phyloP scores from a whole-genome alignment of 2,113 vertebrate genomes.

The Stegostoma tigrinum region DNA sequence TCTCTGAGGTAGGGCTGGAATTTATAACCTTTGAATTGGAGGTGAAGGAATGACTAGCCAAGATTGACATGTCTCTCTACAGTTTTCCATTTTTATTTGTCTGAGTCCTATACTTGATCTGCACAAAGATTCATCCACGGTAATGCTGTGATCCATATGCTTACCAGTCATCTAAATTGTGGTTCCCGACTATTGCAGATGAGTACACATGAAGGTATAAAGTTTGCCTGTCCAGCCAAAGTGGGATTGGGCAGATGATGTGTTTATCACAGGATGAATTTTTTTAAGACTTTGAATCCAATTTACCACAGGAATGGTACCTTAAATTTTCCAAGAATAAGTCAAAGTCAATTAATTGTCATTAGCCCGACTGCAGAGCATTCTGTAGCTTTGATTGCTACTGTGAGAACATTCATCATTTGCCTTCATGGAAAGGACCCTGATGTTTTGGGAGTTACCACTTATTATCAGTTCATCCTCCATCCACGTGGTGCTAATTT shows the following conservation, averaged over 20 bases:
- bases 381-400: neutral
- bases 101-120: neutral
- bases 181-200: neutral
- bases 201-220: neutral
- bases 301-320: neutral
- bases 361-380: neutral
- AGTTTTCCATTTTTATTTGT: neutral
- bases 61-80: neutral
- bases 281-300: neutral
- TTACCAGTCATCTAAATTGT: neutral
- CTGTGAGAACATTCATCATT: neutral
- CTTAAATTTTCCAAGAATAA: neutral
- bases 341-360: neutral
- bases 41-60: neutral
- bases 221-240: neutral
- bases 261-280: neutral
- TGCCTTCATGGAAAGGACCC: neutral
- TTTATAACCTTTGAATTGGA: neutral
- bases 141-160: neutral
- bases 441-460: neutral
- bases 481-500: neutral
- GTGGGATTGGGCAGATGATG: no score
- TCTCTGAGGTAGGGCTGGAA: neutral
- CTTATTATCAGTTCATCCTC: neutral
- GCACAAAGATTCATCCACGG: neutral